Evolutionary conservation across 2,888 invertebrate species (phyloP).

Genomic region (Xylocampa areola): DNA sequence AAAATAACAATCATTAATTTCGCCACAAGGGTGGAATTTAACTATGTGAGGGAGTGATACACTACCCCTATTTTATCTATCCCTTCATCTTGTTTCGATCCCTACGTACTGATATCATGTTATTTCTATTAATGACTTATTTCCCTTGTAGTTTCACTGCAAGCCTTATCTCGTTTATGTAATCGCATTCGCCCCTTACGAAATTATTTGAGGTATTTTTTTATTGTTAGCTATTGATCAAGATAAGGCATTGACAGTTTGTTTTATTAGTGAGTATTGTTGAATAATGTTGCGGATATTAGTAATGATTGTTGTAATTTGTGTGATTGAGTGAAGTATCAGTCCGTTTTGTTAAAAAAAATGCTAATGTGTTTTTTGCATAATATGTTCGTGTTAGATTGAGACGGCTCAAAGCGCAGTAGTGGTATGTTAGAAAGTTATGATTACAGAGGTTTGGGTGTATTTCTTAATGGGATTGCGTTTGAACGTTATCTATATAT

Average conservation of each 20-base stretch:
- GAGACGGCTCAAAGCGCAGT: too few relatives aligned
- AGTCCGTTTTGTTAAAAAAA: not conserved
- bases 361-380: not conserved
- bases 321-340: conserved; percentile 27
- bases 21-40: conserved; percentile 47
- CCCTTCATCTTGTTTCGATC: conserved; percentile 73
- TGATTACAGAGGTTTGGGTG: too few relatives aligned
- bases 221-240: conserved; percentile 36
- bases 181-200: conserved; percentile 65
- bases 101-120: conserved; percentile 76
- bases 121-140: conserved; percentile 86
- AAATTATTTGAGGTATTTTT: conserved; percentile 66
- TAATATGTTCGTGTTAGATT: too few relatives aligned
- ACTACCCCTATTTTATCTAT: conserved; percentile 41
- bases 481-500: too few relatives aligned
- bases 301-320: conserved; percentile 41
- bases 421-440: too few relatives aligned
- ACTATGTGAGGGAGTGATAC: conserved; percentile 45
- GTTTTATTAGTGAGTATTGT: conserved; percentile 62
- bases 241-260: conserved; percentile 51
- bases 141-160: conserved; percentile 70
- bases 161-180: conserved; percentile 58
- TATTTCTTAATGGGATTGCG: too few relatives aligned
- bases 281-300: conserved; percentile 43
- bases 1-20: conserved; percentile 58